Conservation (phyloP, 2,797 vertebrate species). For the Molossus alvarezi region DNA sequence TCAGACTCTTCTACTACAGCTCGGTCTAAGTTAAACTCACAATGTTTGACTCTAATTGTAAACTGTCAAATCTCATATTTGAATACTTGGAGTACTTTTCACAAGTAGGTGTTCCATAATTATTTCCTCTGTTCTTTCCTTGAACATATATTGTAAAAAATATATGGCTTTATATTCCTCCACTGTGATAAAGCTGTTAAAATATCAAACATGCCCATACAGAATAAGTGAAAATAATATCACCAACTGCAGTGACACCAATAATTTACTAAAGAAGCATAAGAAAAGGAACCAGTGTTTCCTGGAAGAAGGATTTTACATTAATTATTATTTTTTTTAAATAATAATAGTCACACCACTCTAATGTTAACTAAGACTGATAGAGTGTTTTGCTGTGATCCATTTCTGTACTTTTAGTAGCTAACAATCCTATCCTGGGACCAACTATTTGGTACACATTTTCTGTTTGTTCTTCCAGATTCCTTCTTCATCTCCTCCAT, state of each 20-base stretch:
- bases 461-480: not conserved
- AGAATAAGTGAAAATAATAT: conserved; percentile 5
- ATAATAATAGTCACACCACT: not conserved
- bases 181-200: not conserved
- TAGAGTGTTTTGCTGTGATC: not conserved
- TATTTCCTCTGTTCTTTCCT: conserved; percentile 31
- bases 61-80: conserved; percentile 1
- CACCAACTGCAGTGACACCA: not conserved
- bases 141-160: not conserved
- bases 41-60: not conserved
- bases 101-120: not conserved
- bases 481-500: not conserved
- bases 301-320: not conserved
- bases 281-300: not conserved
- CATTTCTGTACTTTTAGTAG: not conserved
- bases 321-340: not conserved
- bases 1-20: not conserved
- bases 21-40: not conserved
- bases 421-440: not conserved
- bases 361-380: not conserved
- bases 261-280: not conserved
- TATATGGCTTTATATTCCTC: not conserved
- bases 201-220: not conserved
- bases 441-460: not conserved
- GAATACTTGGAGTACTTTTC: conserved; percentile 33